Evolutionary conservation across 2,113 vertebrate genomes (phyloP).

Genomic region (Podarcis muralis): DNA sequence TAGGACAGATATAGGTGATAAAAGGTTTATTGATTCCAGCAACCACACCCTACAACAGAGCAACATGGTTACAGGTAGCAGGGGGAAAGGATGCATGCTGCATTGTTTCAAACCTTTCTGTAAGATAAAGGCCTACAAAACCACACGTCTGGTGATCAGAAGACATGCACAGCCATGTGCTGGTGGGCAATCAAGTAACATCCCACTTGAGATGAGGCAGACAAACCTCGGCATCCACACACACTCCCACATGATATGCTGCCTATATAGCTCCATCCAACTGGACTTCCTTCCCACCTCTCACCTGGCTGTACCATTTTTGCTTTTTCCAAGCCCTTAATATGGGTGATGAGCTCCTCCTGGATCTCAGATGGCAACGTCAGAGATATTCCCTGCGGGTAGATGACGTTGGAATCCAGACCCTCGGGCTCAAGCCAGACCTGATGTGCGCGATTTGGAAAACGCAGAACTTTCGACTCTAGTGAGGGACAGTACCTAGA

Average conservation of each 20-base stretch:
- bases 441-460: slow-evolving; percentile 89
- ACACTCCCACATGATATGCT: background rate
- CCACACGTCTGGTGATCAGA: background rate
- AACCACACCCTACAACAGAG: background rate
- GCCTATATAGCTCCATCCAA: background rate
- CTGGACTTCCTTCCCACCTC: fast-evolving
- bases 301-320: slow-evolving; percentile 88
- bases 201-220: background rate
- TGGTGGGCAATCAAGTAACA: background rate
- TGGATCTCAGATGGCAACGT: slow-evolving; percentile 89
- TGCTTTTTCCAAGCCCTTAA: slow-evolving; percentile 83
- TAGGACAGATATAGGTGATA: slow-evolving; percentile 2
- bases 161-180: background rate
- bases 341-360: slow-evolving; percentile 85
- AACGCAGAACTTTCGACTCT: slow-evolving; percentile 92
- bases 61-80: too few species aligned
- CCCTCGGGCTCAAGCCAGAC: slow-evolving; percentile 97
- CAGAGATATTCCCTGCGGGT: slow-evolving; percentile 94
- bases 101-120: background rate
- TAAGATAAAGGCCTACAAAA: background rate
- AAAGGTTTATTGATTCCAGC: background rate
- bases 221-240: background rate
- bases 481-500: slow-evolving; percentile 96
- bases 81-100: background rate
- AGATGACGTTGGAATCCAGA: slow-evolving; percentile 86